These are phyloP conservation scores for Siniperca knerii DNA, from an alignment of 2,113 vertebrate genomes.

Conservation along the genomic window DNA sequence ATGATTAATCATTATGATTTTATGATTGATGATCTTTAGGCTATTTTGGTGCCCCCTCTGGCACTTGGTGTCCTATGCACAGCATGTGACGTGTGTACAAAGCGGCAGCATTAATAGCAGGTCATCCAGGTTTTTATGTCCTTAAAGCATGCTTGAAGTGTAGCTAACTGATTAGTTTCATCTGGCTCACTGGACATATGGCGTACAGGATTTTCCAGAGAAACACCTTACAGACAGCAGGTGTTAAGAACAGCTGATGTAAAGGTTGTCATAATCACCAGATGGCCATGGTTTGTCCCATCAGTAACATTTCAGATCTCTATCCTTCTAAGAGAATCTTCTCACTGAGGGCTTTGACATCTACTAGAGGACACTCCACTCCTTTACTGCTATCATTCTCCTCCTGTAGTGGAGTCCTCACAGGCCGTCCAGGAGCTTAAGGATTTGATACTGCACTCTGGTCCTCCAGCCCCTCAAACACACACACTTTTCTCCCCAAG, in stretches of 20 bases:
- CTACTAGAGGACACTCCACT: constrained; percentile 50
- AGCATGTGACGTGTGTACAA: too few species aligned
- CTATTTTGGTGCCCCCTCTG: too few species aligned
- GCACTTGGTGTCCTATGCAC: too few species aligned
- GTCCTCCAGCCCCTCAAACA: constrained; percentile 25
- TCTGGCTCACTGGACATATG: background rate
- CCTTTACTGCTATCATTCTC: constrained; percentile 29
- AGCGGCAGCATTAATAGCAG: too few species aligned
- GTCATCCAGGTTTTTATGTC: too few species aligned
- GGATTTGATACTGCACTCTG: constrained; percentile 31
- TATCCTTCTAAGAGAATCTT: constrained; percentile 7
- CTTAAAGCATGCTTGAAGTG: too few species aligned
- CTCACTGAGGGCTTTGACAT: constrained; percentile 52
- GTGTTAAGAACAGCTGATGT: background rate
- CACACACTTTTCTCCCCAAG: constrained; percentile 5
- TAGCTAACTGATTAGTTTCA: too few species aligned
- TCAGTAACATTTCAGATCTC: background rate
- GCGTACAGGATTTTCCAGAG: background rate
- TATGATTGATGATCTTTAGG: too few species aligned
- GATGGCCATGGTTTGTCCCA: background rate
- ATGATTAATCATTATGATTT: too few species aligned
- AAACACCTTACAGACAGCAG: background rate
- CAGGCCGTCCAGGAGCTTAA: constrained; percentile 41
- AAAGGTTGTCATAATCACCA: background rate
- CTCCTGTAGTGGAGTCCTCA: constrained; percentile 37